Conservation (phyloP, 2,888 invertebrate genomes). For the Athalia cordata region DNA sequence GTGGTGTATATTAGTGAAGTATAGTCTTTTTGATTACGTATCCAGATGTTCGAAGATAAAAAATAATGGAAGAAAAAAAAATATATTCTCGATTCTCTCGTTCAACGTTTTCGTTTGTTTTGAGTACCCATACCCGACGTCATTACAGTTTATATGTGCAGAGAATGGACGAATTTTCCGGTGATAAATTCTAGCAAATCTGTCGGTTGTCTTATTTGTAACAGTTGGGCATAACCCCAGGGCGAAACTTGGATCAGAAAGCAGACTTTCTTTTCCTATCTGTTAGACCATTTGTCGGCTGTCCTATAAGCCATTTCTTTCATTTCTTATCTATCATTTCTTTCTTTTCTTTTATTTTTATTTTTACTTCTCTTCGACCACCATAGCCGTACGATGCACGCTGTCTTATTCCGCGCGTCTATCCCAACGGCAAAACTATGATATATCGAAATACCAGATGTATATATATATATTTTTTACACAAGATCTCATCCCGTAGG, state of each 20-base stretch:
- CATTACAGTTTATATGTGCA: conserved; percentile 11
- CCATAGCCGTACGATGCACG: no score
- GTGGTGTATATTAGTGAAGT: no score
- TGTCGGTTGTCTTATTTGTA: conserved; percentile 45
- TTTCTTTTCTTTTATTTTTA: neutral
- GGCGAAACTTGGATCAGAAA: conserved; percentile 44
- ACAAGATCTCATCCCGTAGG: no score
- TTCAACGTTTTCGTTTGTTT: conserved; percentile 9
- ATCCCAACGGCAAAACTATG: no score
- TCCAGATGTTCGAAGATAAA: no score
- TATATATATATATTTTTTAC: no score
- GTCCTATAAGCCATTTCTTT: conserved; percentile 53
- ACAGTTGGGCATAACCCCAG: conserved; percentile 36
- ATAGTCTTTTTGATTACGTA: no score
- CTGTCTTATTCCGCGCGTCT: no score
- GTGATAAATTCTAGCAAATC: conserved; percentile 45
- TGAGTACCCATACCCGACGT: neutral
- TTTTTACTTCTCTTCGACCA: conserved; percentile 44
- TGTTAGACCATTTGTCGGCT: conserved; percentile 57
- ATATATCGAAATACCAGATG: no score
- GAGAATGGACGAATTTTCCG: conserved; percentile 40
- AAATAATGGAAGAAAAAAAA: neutral
- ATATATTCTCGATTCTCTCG: neutral
- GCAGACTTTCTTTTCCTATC: conserved; percentile 50
- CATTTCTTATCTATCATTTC: conserved; percentile 56